A percentile compares a stretch with the other conserved stretches of the same genome.
Conservation (phyloP, 2,888 invertebrate species). For the Melieria picta region DNA sequence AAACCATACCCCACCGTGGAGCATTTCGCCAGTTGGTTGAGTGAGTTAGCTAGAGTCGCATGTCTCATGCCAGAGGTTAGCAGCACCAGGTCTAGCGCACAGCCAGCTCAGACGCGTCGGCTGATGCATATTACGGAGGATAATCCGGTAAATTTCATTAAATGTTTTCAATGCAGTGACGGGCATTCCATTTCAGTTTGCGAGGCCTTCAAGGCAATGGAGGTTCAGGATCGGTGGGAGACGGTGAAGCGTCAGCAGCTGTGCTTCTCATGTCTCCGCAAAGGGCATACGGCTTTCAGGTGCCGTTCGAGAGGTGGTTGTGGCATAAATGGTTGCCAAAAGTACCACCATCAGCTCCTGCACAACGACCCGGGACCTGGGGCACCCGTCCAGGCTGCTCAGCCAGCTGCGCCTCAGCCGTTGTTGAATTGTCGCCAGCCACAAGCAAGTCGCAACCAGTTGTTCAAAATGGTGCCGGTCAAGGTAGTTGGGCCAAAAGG, state of each 20-base stretch:
- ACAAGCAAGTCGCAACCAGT: not conserved
- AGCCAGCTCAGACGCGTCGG: too few relatives aligned
- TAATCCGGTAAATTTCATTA: too few relatives aligned
- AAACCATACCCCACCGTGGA: not conserved
- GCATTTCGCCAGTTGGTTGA: slow-evolving; percentile 24
- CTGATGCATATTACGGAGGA: too few relatives aligned
- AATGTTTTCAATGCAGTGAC: slow-evolving; percentile 10
- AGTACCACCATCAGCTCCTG: slow-evolving; percentile 3
- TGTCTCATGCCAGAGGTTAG: slow-evolving; percentile 22
- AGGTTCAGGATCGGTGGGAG: not conserved
- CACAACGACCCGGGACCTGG: not conserved
- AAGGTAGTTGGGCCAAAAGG: slow-evolving; percentile 22
- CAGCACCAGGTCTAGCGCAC: too few relatives aligned
- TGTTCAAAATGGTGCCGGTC: slow-evolving; percentile 15
- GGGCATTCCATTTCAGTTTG: not conserved
- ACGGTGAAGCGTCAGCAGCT: not conserved
- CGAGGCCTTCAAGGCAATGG: slow-evolving; percentile 4
- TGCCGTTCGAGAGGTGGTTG: slow-evolving; percentile 7
- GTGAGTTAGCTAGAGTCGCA: slow-evolving; percentile 17
- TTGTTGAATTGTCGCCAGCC: slow-evolving; percentile 1
- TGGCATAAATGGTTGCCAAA: slow-evolving; percentile 18
- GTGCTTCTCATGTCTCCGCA: slow-evolving; percentile 22
- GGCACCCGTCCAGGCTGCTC: too few relatives aligned
- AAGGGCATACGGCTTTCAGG: slow-evolving; percentile 21
- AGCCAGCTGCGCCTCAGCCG: not conserved